Evolutionary conservation across 2,888 invertebrate genomes (phyloP), one percentile per base, ranked within the genome.

Genomic region (Anthoptus insignis): DNA sequence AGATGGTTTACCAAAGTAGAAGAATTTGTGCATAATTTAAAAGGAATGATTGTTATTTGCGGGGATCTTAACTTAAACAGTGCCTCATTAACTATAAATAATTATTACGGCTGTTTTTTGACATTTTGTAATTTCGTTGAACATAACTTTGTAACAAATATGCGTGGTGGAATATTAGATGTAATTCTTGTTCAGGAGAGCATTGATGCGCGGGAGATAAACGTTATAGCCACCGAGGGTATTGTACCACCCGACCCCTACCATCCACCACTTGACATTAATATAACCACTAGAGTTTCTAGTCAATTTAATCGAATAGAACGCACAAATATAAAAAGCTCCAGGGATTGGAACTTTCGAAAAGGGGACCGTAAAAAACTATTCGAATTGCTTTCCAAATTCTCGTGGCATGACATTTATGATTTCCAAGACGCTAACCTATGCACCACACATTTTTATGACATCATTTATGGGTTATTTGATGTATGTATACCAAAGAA

Each of bases 401-500:
- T 42, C 16, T 42, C 42, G 8, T 42, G 42, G 42, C 19, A 42
- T 19, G 4, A 21, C 3, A 6, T 42, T 16, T 42, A 42, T 42
- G 3, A 4, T 8, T 19, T 42, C 3, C 8, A 9, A 9, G 19
- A 42, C 11, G 6, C 42, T 19, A 2, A 42, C 19, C 19, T 42
- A 1, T 42, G 42, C 19, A 19, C 21, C 19, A 42, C 1, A 45
- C 22, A 13, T 6, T 45, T 8, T 8, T 45, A 59, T 37, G 29
- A 59, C 11, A 24, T 8, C 3, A 34, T 59, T 16, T 59, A 59
- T 24, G 19, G 11, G 6, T 13, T 49, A 14, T 59, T 59, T 59
- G 34, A 59, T 2, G 11, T 11, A 11, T 59, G 47, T 22, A 11
- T 59, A 16, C 58, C 58, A 13, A 59, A 59, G n/a, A 59, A 59